phyloP scores from a whole-genome alignment of 2,888 invertebrate species.

The Dryobota labecula region DNA sequence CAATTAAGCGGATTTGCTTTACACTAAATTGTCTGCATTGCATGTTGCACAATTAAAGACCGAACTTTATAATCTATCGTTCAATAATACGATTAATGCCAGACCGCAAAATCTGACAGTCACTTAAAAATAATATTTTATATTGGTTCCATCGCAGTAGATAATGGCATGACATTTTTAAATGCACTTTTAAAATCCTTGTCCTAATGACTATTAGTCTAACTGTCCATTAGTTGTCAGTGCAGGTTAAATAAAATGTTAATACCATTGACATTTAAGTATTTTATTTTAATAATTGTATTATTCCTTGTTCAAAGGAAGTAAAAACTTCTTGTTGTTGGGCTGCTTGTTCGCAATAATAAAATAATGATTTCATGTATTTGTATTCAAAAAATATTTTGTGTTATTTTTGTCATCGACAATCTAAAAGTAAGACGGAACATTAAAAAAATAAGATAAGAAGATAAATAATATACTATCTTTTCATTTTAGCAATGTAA shows the following conservation, averaged over 20 bases:
- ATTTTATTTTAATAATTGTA: not conserved
- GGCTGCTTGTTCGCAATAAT: not conserved
- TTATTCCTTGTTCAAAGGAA: not conserved
- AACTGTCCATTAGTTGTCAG: not conserved
- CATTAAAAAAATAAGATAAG: too few species aligned
- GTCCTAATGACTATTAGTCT: not conserved
- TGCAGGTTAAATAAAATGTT: conserved; percentile 7
- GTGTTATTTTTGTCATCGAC: too few species aligned
- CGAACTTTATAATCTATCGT: not conserved
- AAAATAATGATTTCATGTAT: not conserved
- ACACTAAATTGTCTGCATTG: conserved; percentile 14
- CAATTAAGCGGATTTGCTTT: conserved; percentile 13
- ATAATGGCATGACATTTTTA: conserved; percentile 33
- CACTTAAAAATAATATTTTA: not conserved
- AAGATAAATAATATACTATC: too few species aligned
- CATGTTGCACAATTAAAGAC: conserved; percentile 7
- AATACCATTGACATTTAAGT: conserved; percentile 13
- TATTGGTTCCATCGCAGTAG: not conserved
- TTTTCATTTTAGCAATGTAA: too few species aligned
- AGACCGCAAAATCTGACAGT: conserved; percentile 21
- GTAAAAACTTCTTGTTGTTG: too few species aligned
- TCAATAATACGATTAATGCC: conserved; percentile 5
- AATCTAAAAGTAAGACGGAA: not conserved
- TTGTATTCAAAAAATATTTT: too few species aligned
- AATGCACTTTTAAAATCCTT: conserved; percentile 36